A percentile compares a stretch with the other conserved stretches of the same genome.
phyloP scores from a whole-genome alignment of 2,113 vertebrate genomes.

The Marmota monax region DNA sequence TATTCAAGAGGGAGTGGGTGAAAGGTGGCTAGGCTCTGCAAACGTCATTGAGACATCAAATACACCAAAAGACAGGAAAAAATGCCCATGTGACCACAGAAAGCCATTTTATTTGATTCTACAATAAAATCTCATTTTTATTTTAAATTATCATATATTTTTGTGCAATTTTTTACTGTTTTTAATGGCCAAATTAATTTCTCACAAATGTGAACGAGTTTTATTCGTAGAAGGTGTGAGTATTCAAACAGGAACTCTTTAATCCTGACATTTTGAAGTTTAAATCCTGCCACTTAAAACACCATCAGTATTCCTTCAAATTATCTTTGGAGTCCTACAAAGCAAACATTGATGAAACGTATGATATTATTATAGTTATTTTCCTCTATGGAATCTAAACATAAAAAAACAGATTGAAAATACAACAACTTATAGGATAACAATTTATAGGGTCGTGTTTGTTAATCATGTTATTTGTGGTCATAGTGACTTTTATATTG shows the following conservation, averaged over 20 bases:
- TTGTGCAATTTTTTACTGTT: not conserved
- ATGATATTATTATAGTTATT: not conserved
- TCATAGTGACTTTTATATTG: not conserved
- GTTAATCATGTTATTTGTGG: fast-evolving
- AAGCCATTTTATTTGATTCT: slow-evolving; percentile 1
- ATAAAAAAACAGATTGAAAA: slow-evolving; percentile 54
- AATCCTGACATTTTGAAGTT: not conserved
- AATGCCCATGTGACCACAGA: not conserved
- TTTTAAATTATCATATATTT: not conserved
- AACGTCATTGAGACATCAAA: too few species aligned
- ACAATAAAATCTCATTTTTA: not conserved
- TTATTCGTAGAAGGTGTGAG: slow-evolving; percentile 20
- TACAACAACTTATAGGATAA: not conserved
- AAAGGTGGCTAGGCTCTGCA: too few species aligned
- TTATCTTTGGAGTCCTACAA: not conserved
- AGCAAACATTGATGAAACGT: slow-evolving; percentile 26
- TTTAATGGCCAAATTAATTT: not conserved
- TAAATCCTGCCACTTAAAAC: slow-evolving; percentile 26
- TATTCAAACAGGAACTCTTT: not conserved
- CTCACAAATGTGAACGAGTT: not conserved
- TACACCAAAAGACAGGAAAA: too few species aligned
- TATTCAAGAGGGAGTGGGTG: too few species aligned
- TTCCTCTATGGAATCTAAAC: not conserved
- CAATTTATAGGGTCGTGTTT: not conserved
- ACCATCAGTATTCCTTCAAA: not conserved